Base-by-base conservation (phyloP, 2,113 vertebrate genomes). In the Melanerpes aurifrons region DNA sequence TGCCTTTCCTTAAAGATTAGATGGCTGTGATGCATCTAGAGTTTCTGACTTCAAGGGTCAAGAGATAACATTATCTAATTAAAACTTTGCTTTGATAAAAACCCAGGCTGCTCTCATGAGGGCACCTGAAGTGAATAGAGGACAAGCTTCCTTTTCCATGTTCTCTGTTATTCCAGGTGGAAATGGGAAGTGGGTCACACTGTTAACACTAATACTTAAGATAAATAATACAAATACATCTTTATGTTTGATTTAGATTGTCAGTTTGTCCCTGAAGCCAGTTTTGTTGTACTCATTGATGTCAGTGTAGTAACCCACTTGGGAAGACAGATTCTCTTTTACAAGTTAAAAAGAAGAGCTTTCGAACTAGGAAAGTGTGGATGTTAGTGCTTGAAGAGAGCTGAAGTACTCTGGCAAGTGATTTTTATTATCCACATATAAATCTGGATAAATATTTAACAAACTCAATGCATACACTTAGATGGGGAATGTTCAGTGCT, bases 401-500 rank as follows among this genome's bases (percentile, higher is more conserved):
- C 59, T 12, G 13, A 37, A 67, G 77, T 70, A 62, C 82, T 78
- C 13, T 3, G 72, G 31, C 31, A 40, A 26, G 9, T 37, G 48
- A 31, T 66, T 83, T 83, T 90, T 72, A 68, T 54, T 54, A 82
- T 74, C 82, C 45, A 62, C 5, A 13, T 74, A 56, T 32, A 84
- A 53, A 78, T 85, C 26, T 32, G 53, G 72, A 90, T 90, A 92
- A 95, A 89, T 90, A 91, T 81, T 96, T 94, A 90, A 92, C 78
- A 83, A 75, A 87, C 66, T 79, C n/a, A 8, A 1, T 32, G 83
- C 45, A 20, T 8, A 3, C 50, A 15, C 79, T 62, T n/a, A 62
- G 31, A 86, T 29, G 20, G 45, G 79, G 74, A 78, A 3, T 5
- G n/a, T 40, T 83, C 40, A 28, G 78, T 47, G 87, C 56, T 85